A percentile compares a stretch with the other conserved stretches of the same genome.
These are phyloP conservation scores for Drosophila bifasciata DNA, from an alignment of 1,140 invertebrate genomes.

Conservation along the genomic window DNA sequence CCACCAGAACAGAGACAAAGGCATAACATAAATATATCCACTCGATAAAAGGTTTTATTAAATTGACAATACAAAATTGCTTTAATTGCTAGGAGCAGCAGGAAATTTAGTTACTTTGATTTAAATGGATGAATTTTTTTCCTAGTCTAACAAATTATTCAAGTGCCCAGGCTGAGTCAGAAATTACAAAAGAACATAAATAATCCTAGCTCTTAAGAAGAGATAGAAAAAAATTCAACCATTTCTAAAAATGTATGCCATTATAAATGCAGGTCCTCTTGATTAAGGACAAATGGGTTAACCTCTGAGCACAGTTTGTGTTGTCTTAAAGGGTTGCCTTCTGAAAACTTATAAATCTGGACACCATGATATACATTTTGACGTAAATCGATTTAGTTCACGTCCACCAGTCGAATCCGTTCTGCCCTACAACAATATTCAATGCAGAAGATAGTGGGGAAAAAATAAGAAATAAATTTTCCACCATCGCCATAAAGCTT, in stretches of 20 bases:
- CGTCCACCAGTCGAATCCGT: too few species aligned
- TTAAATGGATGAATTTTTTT: slow-evolving; percentile 32
- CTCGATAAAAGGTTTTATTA: slow-evolving; percentile 71
- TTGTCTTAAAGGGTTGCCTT: too few species aligned
- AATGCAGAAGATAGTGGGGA: too few species aligned
- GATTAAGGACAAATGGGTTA: not conserved
- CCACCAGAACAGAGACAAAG: not conserved
- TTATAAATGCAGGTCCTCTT: slow-evolving; percentile 15
- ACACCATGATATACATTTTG: too few species aligned
- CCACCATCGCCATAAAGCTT: too few species aligned
- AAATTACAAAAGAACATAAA: slow-evolving; percentile 2
- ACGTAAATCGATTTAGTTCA: too few species aligned
- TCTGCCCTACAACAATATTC: too few species aligned
- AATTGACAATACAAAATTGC: slow-evolving; percentile 74
- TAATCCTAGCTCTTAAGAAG: not conserved
- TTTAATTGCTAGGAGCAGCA: slow-evolving; percentile 19
- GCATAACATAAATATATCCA: slow-evolving; percentile 64
- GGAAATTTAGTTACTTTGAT: slow-evolving; percentile 48
- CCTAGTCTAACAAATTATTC: slow-evolving; percentile 38
- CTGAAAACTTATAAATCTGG: too few species aligned
- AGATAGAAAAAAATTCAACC: not conserved
- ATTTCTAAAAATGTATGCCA: slow-evolving; percentile 31
- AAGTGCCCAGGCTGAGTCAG: not conserved
- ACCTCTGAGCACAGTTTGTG: too few species aligned
- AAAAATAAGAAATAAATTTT: too few species aligned